Conservation (phyloP, 64 coral and sea anemone genomes). For the Montipora sp. region DNA sequence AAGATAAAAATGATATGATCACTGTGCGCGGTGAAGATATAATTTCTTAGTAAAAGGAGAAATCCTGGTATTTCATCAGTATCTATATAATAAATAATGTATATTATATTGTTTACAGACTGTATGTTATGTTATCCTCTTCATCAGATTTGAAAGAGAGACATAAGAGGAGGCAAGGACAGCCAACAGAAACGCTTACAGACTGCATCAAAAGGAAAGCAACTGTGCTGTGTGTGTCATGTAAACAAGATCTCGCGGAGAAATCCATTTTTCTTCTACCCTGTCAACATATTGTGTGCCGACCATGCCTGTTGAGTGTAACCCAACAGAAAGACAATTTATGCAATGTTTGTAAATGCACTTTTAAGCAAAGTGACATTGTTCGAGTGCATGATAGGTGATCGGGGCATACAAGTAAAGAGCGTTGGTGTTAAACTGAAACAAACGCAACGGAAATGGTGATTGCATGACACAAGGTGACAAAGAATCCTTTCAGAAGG, state of each 20-base stretch:
- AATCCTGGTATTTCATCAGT: too few relatives aligned
- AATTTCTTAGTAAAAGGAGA: too few relatives aligned
- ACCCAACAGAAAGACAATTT: not conserved
- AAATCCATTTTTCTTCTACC: constrained; percentile 42
- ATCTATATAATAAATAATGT: too few relatives aligned
- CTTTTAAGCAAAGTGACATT: constrained; percentile 28
- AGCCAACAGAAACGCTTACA: not conserved
- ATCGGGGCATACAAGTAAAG: not conserved
- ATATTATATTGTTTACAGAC: too few relatives aligned
- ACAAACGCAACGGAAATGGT: not conserved
- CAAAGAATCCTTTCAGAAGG: too few relatives aligned
- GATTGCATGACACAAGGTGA: too few relatives aligned
- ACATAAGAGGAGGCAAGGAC: not conserved
- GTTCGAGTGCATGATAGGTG: constrained; percentile 33
- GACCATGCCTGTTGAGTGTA: constrained; percentile 30
- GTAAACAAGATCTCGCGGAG: not conserved
- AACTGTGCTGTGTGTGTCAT: constrained; percentile 32
- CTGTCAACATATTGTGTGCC: constrained; percentile 59
- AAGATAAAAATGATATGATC: too few relatives aligned
- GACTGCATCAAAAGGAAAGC: constrained; percentile 21
- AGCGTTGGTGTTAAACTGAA: not conserved
- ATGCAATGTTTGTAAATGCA: constrained; percentile 1
- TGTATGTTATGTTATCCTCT: too few relatives aligned
- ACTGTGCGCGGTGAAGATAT: too few relatives aligned
- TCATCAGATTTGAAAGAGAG: constrained; percentile 5